Evolutionary conservation across 2,113 vertebrate genomes (phyloP).

Genomic region (Andinoacara biseriatus): DNA sequence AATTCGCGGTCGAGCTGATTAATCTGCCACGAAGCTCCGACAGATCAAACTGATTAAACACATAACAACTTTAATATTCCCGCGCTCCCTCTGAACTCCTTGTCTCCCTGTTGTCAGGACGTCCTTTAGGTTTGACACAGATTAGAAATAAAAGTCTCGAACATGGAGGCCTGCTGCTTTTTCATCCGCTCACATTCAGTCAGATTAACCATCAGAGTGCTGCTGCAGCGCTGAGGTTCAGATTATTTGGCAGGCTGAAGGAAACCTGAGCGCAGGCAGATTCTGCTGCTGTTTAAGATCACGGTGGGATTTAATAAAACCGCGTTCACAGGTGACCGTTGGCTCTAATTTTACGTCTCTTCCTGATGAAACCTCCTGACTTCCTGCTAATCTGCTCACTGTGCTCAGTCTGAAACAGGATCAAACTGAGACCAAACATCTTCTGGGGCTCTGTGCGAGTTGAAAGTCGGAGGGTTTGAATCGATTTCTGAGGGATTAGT

Average conservation of each 20-base stretch:
- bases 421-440: neutral
- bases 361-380: neutral
- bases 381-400: slow-evolving; percentile 1
- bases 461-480: neutral
- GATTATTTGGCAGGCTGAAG: neutral
- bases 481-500: neutral
- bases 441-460: neutral
- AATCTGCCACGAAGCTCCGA: slow-evolving; percentile 18
- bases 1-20: slow-evolving; percentile 47
- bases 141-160: neutral
- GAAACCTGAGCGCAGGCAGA: neutral
- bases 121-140: neutral
- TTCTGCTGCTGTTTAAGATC: neutral
- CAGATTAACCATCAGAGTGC: neutral
- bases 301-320: no score
- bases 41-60: slow-evolving; percentile 49
- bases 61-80: slow-evolving; percentile 21
- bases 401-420: slow-evolving; percentile 1
- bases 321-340: no score
- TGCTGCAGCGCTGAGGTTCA: neutral
- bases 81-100: neutral
- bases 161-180: no score
- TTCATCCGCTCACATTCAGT: neutral
- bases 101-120: neutral
- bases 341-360: neutral